Evolutionary conservation across 2,888 invertebrate species (phyloP), one percentile per base, ranked within the genome.

Genomic region (Venusia cambrica): DNA sequence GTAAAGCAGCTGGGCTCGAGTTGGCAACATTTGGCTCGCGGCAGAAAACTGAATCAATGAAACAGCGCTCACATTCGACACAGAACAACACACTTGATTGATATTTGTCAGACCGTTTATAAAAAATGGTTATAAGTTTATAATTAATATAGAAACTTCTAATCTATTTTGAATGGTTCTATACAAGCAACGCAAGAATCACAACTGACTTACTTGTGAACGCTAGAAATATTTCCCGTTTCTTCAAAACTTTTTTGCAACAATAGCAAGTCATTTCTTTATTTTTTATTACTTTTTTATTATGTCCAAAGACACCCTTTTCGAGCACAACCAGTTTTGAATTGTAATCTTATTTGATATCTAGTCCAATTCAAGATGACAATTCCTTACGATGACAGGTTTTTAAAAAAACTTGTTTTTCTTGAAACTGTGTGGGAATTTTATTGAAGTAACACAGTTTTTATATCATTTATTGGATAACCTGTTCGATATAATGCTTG

Each of bases 1-100:
- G 68, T 72, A 70, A 78, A 81, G 79, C 76, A 78, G 71, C 62
- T 59, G 58, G 46, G 53, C 67, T 62, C 74, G 53, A 50, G 58
- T 51, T 31, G 35, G 16, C 42, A 77, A 81, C 80, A 61, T 73
- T 78, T 57, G 58, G 67, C 15, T 27, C 29, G 13, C 14, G 7
- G 11, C 8, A 17, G 10, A 22, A 21, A 19, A 32, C 11, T 22
- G 17, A 28, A 22, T 22, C 5, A n/a, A n/a, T n/a, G n/a, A n/a
- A n/a, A n/a, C n/a, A n/a, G n/a, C n/a, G n/a, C n/a, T n/a, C n/a
- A n/a, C n/a, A n/a, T n/a, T n/a, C n/a, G n/a, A n/a, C n/a, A n/a
- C n/a, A n/a, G n/a, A n/a, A n/a, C n/a, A n/a, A n/a, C n/a, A n/a
- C n/a, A n/a, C n/a, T n/a, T n/a, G n/a, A n/a, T n/a, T n/a, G n/a